Evolutionary conservation across 2,888 invertebrate species (phyloP).

Genomic region (Nomada hirtipes): DNA sequence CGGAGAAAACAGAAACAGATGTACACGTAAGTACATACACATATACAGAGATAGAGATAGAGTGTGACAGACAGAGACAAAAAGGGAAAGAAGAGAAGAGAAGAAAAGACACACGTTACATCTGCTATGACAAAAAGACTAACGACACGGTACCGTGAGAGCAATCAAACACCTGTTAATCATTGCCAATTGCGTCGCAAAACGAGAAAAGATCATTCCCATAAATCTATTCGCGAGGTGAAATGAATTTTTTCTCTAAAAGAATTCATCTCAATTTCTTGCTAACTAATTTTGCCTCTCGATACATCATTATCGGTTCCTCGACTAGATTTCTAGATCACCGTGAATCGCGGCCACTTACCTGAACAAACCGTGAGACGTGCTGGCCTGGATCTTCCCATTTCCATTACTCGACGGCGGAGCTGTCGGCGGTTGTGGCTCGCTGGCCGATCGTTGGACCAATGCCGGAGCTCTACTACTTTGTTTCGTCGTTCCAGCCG

Average conservation of each 20-base stretch:
- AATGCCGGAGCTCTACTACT: slow-evolving; percentile 83
- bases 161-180: background rate
- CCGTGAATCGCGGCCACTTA: slow-evolving; percentile 54
- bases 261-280: too few species aligned
- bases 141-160: slow-evolving; percentile 12
- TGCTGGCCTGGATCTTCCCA: slow-evolving; percentile 80
- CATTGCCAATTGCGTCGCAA: too few species aligned
- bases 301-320: background rate
- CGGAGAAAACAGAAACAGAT: slow-evolving; percentile 3
- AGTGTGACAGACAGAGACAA: slow-evolving; percentile 23
- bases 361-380: slow-evolving; percentile 82
- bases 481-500: slow-evolving; percentile 86
- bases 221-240: too few species aligned
- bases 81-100: slow-evolving; percentile 7
- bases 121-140: slow-evolving; percentile 34
- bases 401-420: slow-evolving; percentile 83
- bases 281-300: background rate
- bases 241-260: too few species aligned
- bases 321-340: slow-evolving; percentile 14
- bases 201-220: background rate
- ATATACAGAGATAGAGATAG: slow-evolving; percentile 1
- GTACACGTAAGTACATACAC: background rate
- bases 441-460: slow-evolving; percentile 87
- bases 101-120: slow-evolving; percentile 36
- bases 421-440: slow-evolving; percentile 87